A percentile compares a stretch with the other conserved stretches of the same genome.
phyloP scores from a whole-genome alignment of 2,113 vertebrate genomes.

The Amphiprion percula region DNA sequence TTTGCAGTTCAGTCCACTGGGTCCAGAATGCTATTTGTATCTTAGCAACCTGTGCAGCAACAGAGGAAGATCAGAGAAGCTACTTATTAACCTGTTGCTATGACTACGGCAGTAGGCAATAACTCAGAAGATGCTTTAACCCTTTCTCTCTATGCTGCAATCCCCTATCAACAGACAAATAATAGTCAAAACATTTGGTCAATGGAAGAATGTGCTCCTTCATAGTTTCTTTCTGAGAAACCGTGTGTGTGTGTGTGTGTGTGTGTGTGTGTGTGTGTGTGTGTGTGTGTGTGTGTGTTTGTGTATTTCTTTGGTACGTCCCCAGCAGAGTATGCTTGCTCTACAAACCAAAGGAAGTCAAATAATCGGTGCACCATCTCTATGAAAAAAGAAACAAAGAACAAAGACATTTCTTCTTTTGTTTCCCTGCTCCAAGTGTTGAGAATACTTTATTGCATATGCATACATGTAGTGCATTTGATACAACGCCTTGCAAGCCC shows the following conservation, averaged over 20 bases:
- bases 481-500: conserved; percentile 43
- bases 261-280: no score
- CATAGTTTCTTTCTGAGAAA: conserved; percentile 29
- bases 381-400: conserved; percentile 51
- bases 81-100: conserved; percentile 89
- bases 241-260: background rate
- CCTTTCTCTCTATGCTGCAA: conserved; percentile 67
- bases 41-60: conserved; percentile 85
- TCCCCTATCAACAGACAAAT: conserved; percentile 63
- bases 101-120: conserved; percentile 84
- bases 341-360: conserved; percentile 58
- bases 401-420: conserved; percentile 42
- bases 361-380: conserved; percentile 35
- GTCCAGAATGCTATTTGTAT: conserved; percentile 78
- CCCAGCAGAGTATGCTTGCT: conserved; percentile 43
- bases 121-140: conserved; percentile 83
- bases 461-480: conserved; percentile 50
- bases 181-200: conserved; percentile 59
- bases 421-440: conserved; percentile 26
- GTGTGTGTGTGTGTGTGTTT: no score
- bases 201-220: conserved; percentile 63
- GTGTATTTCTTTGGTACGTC: conserved; percentile 13
- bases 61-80: conserved; percentile 81
- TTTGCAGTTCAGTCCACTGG: conserved; percentile 73
- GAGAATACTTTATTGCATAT: conserved; percentile 40